phyloP scores from a whole-genome alignment of 2,888 invertebrate species.

The Masnerella sp. region DNA sequence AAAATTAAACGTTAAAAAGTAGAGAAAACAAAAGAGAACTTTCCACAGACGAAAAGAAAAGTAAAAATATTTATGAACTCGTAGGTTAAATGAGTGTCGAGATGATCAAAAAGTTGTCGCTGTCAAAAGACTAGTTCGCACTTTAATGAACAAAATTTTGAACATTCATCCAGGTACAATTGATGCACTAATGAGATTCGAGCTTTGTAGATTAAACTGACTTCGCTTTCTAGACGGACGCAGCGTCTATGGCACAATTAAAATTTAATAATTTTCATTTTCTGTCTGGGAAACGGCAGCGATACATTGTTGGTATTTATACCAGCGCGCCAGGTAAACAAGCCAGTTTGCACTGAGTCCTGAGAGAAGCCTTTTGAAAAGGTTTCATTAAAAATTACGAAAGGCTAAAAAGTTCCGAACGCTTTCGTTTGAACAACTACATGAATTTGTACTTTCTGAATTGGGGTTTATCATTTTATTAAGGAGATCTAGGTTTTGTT shows the following conservation, averaged over 20 bases:
- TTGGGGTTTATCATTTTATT: constrained; percentile 29
- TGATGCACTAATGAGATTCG: constrained; percentile 35
- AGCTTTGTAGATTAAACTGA: constrained; percentile 34
- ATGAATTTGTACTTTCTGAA: constrained; percentile 12
- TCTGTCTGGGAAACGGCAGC: not conserved
- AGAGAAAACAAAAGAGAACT: too few relatives aligned
- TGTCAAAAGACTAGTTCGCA: constrained; percentile 1
- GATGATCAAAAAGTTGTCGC: constrained; percentile 16
- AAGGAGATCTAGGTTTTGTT: not conserved
- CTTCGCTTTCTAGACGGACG: constrained; percentile 8
- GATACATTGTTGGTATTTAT: constrained; percentile 37
- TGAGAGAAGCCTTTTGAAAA: constrained; percentile 12
- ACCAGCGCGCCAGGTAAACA: constrained; percentile 11
- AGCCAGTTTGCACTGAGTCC: constrained; percentile 12
- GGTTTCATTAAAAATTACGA: constrained; percentile 29
- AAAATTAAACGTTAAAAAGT: too few relatives aligned
- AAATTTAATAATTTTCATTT: constrained; percentile 45
- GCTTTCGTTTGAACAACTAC: constrained; percentile 7
- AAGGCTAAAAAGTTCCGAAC: constrained; percentile 27
- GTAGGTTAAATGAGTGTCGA: constrained; percentile 11
- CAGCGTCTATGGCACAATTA: constrained; percentile 34
- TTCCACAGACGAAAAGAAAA: too few relatives aligned
- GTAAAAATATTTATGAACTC: too few relatives aligned
- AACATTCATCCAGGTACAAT: constrained; percentile 36
- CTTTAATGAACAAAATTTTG: constrained; percentile 17